phyloP scores from a whole-genome alignment of 2,113 vertebrate species.

The Sitta europaea region DNA sequence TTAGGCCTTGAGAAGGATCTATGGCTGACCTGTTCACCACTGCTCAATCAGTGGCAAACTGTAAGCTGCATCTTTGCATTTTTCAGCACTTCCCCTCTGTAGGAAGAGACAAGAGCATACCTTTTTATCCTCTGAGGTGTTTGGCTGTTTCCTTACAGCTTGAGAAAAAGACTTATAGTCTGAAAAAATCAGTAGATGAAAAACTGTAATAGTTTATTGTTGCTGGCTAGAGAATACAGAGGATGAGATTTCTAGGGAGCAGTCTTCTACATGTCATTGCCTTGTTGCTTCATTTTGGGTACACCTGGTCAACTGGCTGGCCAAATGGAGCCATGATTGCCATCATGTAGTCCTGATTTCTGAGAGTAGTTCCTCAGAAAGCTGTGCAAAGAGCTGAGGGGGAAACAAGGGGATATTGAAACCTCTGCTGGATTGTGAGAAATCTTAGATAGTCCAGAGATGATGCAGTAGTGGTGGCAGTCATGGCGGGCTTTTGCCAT shows the following conservation, averaged over 20 bases:
- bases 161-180: background rate
- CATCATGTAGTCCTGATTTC: background rate
- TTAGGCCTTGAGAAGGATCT: accelerated
- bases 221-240: background rate
- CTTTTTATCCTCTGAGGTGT: background rate
- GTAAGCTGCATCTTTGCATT: background rate
- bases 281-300: background rate
- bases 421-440: background rate
- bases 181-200: background rate
- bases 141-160: background rate
- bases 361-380: background rate
- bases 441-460: background rate
- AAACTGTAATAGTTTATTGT: background rate
- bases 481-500: background rate
- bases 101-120: background rate
- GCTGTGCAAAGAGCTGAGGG: background rate
- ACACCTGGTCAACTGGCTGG: background rate
- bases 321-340: background rate
- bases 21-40: background rate
- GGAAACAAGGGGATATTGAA: background rate
- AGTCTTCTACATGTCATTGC: background rate
- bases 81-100: background rate
- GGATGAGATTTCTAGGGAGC: background rate
- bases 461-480: background rate
- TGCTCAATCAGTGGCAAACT: background rate